Evolutionary conservation across 2,888 invertebrate species (phyloP), one percentile per base, ranked within the genome.

Genomic region (Heliothis peltigera): DNA sequence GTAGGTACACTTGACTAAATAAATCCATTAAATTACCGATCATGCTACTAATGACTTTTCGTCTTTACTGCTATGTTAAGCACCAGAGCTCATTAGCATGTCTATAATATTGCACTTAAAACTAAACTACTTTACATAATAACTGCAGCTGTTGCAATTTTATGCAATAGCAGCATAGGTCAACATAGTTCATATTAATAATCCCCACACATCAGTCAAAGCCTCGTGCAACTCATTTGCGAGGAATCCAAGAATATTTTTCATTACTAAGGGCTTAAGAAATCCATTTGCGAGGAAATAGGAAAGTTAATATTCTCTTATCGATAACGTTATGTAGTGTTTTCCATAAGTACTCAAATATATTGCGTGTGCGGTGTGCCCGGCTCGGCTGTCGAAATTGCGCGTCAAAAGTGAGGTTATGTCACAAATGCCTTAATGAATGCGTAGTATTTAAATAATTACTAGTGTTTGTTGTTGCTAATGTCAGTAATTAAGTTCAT

Each of bases 261-360:
- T 64, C 64, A 64, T 70, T 67, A 71, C 22, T 70, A 62, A 65
- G 57, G 46, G 43, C 71, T n/a, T 35, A 64, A n/a, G 51, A 70
- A 71, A 65, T 64, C 59, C 73, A 75, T 79, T 79, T 68, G 48
- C 62, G 39, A 53, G 70, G 64, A 79, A 81, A 68, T 78, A 70
- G 77, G 79, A 76, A 71, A 76, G 63, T 64, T 70, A 79, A 78
- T 72, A 44, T 59, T 58, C 62, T 66, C 69, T 71, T 78, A 80
- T 79, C 74, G 82, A 84, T 86, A 82, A 84, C 74, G 80, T 84
- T 84, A 85, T 78, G 71, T 70, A 66, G 75, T 82, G 84, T 84
- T 85, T 84, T 83, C 80, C 81, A 83, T 84, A 81, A 84, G 84
- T 87, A 88, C 88, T 85, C 82, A 83, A 84, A 83, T 80, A 79